Evolutionary conservation across 2,113 vertebrate species (phyloP).

Genomic region (Tetrao urogallus): DNA sequence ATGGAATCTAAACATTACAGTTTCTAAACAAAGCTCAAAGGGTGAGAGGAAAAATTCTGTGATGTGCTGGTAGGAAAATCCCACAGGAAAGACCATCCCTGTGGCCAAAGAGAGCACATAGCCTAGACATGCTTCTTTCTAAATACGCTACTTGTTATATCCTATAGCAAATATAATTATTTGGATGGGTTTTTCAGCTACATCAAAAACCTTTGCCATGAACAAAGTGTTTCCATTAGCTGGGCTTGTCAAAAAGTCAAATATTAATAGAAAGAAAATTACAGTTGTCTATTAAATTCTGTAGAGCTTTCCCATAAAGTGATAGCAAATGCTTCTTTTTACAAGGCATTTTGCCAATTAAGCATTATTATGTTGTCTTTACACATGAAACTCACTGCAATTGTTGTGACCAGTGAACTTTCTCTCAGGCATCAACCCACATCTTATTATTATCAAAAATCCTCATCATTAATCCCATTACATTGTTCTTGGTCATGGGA

Average conservation of each 20-base stretch:
- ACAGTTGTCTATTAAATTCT: background rate
- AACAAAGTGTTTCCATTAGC: background rate
- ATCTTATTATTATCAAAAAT: conserved; percentile 29
- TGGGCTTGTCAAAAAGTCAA: background rate
- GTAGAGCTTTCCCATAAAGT: background rate
- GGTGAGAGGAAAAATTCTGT: background rate
- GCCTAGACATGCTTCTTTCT: background rate
- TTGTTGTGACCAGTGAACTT: background rate
- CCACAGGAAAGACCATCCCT: background rate
- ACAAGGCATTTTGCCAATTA: background rate
- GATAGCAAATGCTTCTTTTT: background rate
- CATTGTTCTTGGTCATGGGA: conserved; percentile 3
- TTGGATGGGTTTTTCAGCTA: background rate
- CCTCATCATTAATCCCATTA: conserved; percentile 25
- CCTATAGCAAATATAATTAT: background rate
- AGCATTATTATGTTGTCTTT: conserved; percentile 24
- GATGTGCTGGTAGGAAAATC: background rate
- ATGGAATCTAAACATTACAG: background rate
- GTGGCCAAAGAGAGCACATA: background rate
- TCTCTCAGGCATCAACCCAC: background rate
- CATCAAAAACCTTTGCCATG: background rate
- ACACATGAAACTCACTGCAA: background rate
- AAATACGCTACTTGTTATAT: background rate
- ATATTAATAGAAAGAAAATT: background rate
- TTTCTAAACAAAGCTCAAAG: background rate